phyloP scores from a whole-genome alignment of 2,113 vertebrate genomes.

The Castor canadensis region DNA sequence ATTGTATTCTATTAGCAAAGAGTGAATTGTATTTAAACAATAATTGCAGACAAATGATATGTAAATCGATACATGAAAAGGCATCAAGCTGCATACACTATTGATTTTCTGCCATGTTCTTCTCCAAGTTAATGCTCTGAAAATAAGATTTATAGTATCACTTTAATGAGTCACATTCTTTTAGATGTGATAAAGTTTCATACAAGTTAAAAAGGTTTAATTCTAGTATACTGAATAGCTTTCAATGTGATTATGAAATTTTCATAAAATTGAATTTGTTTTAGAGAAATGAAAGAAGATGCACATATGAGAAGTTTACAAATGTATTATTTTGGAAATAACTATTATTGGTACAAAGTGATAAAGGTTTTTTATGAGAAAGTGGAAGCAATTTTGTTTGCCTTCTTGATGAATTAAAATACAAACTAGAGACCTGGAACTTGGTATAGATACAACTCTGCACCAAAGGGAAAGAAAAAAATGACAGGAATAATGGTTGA shows the following conservation, averaged over 20 bases:
- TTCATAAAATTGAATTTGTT: background rate
- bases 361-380: background rate
- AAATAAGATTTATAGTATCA: conserved; percentile 73
- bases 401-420: background rate
- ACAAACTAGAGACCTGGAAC: background rate
- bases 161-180: conserved; percentile 73
- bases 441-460: background rate
- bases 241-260: conserved; percentile 38
- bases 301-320: background rate
- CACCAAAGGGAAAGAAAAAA: background rate
- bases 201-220: conserved; percentile 57
- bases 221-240: conserved; percentile 11
- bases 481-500: background rate
- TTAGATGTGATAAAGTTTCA: conserved; percentile 41
- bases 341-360: background rate
- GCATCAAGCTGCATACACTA: conserved; percentile 72
- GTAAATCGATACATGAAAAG: conserved; percentile 82
- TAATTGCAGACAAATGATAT: conserved; percentile 83
- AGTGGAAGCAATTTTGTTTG: background rate
- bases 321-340: background rate
- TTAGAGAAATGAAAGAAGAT: background rate
- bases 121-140: conserved; percentile 74
- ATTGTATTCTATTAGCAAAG: conserved; percentile 82
- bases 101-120: conserved; percentile 82
- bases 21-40: conserved; percentile 84